phyloP scores from a whole-genome alignment of 2,888 invertebrate genomes.

The Parasteatoda lunata region DNA sequence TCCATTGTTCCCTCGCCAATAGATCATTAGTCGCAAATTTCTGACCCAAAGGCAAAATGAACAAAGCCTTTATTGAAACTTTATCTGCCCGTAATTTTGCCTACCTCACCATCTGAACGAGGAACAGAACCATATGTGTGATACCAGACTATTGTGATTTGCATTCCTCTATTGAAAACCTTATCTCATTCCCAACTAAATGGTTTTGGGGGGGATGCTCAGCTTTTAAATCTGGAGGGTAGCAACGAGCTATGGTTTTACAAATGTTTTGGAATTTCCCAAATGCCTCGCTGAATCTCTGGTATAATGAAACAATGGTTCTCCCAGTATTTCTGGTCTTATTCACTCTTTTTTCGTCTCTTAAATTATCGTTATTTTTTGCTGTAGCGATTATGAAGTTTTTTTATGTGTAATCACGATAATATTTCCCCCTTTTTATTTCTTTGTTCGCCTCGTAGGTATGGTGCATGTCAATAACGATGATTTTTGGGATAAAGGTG shows the following conservation, averaged over 20 bases:
- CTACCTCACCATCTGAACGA: constrained; percentile 35
- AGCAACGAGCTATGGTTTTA: background rate
- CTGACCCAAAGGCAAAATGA: constrained; percentile 59
- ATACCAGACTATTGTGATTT: constrained; percentile 28
- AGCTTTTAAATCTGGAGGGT: constrained; percentile 2
- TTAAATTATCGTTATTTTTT: constrained; percentile 49
- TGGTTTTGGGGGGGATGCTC: constrained; percentile 36
- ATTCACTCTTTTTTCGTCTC: constrained; percentile 6
- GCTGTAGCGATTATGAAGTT: background rate
- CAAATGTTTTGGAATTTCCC: constrained; percentile 41
- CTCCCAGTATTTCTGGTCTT: background rate
- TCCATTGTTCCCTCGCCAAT: constrained; percentile 56
- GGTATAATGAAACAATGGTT: constrained; percentile 40
- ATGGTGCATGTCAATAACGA: background rate
- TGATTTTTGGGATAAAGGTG: background rate
- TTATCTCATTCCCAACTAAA: constrained; percentile 40
- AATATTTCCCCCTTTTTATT: background rate
- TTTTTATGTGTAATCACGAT: background rate
- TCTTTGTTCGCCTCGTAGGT: background rate
- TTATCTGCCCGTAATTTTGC: constrained; percentile 64
- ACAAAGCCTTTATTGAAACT: constrained; percentile 64
- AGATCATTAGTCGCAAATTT: constrained; percentile 65
- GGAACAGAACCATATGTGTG: background rate
- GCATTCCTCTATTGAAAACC: constrained; percentile 30
- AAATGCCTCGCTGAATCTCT: background rate